These are phyloP conservation scores for Lonchura striata DNA, from an alignment of 2,113 vertebrate species.

Conservation along the genomic window DNA sequence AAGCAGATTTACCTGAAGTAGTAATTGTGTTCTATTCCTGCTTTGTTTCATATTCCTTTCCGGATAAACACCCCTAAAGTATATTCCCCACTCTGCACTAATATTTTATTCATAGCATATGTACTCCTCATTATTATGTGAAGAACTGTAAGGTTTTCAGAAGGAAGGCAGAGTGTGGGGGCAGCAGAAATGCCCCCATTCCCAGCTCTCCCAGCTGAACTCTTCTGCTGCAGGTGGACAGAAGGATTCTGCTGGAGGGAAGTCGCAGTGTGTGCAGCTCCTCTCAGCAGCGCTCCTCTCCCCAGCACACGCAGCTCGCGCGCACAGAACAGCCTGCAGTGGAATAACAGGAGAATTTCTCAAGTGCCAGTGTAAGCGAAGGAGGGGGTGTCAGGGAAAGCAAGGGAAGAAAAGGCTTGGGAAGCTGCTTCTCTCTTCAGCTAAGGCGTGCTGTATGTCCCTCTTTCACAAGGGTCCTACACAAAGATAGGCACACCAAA, in stretches of 20 bases:
- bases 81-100: neutral
- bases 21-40: slow-evolving; percentile 14
- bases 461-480: neutral
- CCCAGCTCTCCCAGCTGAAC: neutral
- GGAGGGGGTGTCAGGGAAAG: slow-evolving; percentile 28
- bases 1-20: slow-evolving; percentile 58
- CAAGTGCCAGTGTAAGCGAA: slow-evolving; percentile 3
- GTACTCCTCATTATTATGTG: neutral
- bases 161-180: neutral
- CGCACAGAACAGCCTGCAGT: neutral
- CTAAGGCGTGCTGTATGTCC: neutral
- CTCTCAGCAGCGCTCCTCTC: slow-evolving; percentile 13
- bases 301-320: slow-evolving; percentile 3
- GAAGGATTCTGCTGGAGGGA: neutral
- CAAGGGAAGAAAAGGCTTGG: neutral
- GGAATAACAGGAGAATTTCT: slow-evolving; percentile 27
- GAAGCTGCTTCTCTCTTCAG: neutral
- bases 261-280: slow-evolving; percentile 4
- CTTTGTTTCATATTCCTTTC: slow-evolving; percentile 31
- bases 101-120: neutral
- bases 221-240: neutral
- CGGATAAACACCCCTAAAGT: slow-evolving; percentile 8
- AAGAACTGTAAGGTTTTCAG: neutral
- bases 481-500: neutral
- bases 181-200: neutral